Evolutionary conservation across 2,113 vertebrate genomes (phyloP).

Genomic region (Himantopus leucocephalus): DNA sequence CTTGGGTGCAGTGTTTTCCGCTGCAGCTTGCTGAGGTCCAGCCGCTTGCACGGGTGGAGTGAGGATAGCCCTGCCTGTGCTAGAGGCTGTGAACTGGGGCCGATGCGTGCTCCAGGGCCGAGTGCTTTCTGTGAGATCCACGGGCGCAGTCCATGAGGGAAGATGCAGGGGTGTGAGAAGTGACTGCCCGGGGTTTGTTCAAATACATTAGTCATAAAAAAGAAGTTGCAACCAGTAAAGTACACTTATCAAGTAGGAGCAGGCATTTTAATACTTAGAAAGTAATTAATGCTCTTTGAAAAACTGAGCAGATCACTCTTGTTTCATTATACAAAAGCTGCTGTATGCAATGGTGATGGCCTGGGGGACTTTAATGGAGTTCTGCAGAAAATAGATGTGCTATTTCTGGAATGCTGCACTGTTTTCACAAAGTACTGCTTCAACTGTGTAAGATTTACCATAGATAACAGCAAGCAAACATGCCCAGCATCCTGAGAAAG

Average conservation of each 20-base stretch:
- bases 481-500: conserved; percentile 28
- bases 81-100: not conserved
- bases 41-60: not conserved
- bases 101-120: fast-evolving
- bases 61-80: not conserved
- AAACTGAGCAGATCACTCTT: not conserved
- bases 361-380: not conserved
- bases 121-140: not conserved
- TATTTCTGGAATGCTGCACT: conserved; percentile 45
- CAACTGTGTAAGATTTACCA: conserved; percentile 20
- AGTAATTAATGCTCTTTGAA: not conserved
- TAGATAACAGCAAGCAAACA: conserved; percentile 43
- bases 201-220: not conserved
- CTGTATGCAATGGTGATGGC: not conserved
- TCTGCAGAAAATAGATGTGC: conserved; percentile 40
- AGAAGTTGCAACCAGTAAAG: not conserved
- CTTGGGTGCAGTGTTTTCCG: not conserved
- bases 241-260: not conserved
- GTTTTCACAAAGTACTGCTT: conserved; percentile 38
- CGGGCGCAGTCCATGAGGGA: not conserved
- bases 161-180: not conserved
- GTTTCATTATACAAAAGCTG: not conserved
- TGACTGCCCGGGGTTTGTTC: not conserved
- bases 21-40: not conserved
- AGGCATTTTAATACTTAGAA: not conserved